Percentiles rank a stretch among this genome's conserved stretches.
These are phyloP conservation scores for Diorhabda sublineata DNA, from an alignment of 1,140 invertebrate genomes.

Conservation along the genomic window DNA sequence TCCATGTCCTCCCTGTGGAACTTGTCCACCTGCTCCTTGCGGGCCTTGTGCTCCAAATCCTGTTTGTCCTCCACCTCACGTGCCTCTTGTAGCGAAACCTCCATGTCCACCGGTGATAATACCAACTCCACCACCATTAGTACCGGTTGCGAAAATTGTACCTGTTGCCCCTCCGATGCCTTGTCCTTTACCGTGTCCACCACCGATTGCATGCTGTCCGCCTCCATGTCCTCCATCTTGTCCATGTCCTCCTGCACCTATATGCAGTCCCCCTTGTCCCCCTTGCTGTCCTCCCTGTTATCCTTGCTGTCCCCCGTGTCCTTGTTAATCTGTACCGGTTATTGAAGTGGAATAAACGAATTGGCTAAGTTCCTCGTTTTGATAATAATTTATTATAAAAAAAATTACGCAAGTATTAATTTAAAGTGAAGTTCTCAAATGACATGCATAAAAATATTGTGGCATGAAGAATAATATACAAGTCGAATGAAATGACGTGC, in stretches of 20 bases:
- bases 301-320: neutral
- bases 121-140: slow-evolving; percentile 33
- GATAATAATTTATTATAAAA: too few relatives aligned
- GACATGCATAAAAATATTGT: too few relatives aligned
- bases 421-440: too few relatives aligned
- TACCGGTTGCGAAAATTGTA: slow-evolving; percentile 36
- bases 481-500: too few relatives aligned
- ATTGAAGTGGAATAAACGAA: too few relatives aligned
- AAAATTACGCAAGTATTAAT: too few relatives aligned
- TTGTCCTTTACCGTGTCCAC: slow-evolving; percentile 31
- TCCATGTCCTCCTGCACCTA: slow-evolving; percentile 29
- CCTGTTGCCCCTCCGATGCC: slow-evolving; percentile 28
- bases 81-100: slow-evolving; percentile 36
- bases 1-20: slow-evolving; percentile 25
- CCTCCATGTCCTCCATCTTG: slow-evolving; percentile 27
- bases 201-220: slow-evolving; percentile 27
- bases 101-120: slow-evolving; percentile 39
- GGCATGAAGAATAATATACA: too few relatives aligned
- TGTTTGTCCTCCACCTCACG: slow-evolving; percentile 33
- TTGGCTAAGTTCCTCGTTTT: too few relatives aligned
- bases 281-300: slow-evolving; percentile 14
- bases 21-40: slow-evolving; percentile 29
- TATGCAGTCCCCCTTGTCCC: slow-evolving; percentile 19
- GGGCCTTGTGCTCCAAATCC: slow-evolving; percentile 31
- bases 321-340: neutral